phyloP scores from a whole-genome alignment of 2,797 vertebrate species.

The Syncerus caffer region DNA sequence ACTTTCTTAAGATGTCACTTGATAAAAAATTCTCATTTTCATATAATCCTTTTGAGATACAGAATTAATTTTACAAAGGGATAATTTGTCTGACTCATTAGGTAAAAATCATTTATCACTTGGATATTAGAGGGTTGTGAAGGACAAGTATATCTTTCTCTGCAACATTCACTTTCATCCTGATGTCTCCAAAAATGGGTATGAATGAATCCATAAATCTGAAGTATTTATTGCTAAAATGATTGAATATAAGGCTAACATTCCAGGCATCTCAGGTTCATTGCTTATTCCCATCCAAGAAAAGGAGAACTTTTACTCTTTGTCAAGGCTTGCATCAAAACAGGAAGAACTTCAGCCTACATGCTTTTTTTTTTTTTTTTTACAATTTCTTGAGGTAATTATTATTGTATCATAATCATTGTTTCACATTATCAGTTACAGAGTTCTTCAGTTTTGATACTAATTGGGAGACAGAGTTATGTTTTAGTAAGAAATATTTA shows the following conservation, averaged over 20 bases:
- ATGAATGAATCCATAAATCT: background rate
- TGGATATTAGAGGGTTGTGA: background rate
- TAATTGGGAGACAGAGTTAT: background rate
- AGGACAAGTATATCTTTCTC: background rate
- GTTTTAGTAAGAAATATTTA: background rate
- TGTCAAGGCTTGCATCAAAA: background rate
- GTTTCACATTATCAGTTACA: background rate
- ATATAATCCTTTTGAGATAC: background rate
- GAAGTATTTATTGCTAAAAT: background rate
- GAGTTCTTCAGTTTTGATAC: background rate
- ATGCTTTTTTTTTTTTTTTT: too few species aligned
- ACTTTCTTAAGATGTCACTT: background rate
- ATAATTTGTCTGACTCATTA: background rate
- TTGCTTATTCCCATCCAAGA: conserved; percentile 10
- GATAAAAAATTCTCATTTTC: background rate
- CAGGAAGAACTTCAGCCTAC: background rate
- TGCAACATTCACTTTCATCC: background rate
- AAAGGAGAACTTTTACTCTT: conserved; percentile 16
- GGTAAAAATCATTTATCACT: background rate
- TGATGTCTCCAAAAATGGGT: background rate
- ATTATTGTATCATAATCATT: background rate
- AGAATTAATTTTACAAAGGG: background rate
- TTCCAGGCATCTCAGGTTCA: background rate
- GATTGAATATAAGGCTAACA: background rate
- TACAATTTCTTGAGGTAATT: too few species aligned